Conservation (phyloP, 64 coral and sea anemone genomes). For the Dendrophyllia cribrosa region DNA sequence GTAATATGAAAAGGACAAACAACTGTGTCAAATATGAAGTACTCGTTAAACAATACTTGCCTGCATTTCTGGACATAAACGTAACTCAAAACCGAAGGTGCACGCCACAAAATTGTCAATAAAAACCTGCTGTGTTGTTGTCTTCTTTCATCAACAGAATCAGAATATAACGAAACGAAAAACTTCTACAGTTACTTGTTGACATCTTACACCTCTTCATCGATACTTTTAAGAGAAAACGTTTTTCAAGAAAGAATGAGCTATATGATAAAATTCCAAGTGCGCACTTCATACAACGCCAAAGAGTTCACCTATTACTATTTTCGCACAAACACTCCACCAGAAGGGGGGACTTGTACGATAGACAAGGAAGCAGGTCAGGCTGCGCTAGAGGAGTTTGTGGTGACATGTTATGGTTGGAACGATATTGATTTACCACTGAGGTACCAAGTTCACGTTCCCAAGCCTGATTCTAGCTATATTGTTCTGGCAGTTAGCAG, state of each 20-base stretch:
- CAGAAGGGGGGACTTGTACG: not conserved
- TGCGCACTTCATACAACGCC: not conserved
- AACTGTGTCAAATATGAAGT: no score
- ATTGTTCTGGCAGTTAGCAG: not conserved
- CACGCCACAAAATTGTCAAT: no score
- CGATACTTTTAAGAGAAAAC: conserved; percentile 5
- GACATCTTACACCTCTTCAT: not conserved
- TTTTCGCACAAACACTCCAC: not conserved
- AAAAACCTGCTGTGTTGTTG: no score
- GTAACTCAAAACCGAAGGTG: no score
- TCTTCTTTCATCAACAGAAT: not conserved
- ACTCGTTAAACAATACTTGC: no score
- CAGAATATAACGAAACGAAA: not conserved
- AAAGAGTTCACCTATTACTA: not conserved
- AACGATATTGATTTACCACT: not conserved
- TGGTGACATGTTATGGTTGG: not conserved
- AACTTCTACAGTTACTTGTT: not conserved
- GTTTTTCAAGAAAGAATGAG: not conserved
- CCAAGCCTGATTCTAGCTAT: not conserved
- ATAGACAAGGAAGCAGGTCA: not conserved
- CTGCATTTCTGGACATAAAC: no score
- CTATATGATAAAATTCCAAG: not conserved
- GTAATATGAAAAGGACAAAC: no score
- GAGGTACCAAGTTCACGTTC: not conserved
- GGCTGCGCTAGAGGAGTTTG: not conserved